A percentile compares a stretch with the other conserved stretches of the same genome.
Evolutionary conservation across 2,888 invertebrate species (phyloP).

Genomic region (Gastracanthus pulcherrimus): DNA sequence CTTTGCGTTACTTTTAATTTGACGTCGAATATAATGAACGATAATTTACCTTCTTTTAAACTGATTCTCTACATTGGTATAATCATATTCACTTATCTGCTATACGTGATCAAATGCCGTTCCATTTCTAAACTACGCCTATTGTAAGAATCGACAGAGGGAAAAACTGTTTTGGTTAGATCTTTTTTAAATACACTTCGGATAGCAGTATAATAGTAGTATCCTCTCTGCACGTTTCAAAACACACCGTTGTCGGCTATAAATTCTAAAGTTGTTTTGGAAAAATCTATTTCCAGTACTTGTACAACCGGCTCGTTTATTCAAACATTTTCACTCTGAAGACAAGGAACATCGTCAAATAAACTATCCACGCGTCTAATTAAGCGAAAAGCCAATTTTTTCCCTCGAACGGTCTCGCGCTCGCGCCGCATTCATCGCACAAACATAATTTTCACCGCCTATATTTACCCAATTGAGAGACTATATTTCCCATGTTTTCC

Average conservation of each 20-base stretch:
- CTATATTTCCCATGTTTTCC: constrained; percentile 14
- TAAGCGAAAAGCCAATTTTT: constrained; percentile 7
- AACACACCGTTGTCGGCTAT: background rate
- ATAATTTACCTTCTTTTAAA: too few relatives aligned
- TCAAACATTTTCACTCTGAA: background rate
- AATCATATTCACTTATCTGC: background rate
- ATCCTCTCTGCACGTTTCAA: background rate
- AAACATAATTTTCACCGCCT: constrained; percentile 13
- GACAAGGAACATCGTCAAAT: constrained; percentile 1
- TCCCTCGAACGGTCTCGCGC: background rate
- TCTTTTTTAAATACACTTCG: background rate
- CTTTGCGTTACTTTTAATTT: too few relatives aligned
- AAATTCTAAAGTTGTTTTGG: constrained; percentile 7
- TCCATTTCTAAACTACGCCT: background rate
- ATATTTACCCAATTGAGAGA: background rate
- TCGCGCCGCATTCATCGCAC: background rate
- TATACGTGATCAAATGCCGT: background rate
- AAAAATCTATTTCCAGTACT: constrained; percentile 12
- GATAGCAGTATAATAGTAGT: background rate
- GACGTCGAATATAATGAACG: too few relatives aligned
- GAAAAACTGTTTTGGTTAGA: background rate
- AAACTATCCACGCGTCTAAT: background rate
- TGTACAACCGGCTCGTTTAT: background rate
- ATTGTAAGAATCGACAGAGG: background rate
- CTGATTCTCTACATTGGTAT: too few relatives aligned